Evolutionary conservation across 2,113 vertebrate species (phyloP).

Genomic region (Lipotes vexillifer): DNA sequence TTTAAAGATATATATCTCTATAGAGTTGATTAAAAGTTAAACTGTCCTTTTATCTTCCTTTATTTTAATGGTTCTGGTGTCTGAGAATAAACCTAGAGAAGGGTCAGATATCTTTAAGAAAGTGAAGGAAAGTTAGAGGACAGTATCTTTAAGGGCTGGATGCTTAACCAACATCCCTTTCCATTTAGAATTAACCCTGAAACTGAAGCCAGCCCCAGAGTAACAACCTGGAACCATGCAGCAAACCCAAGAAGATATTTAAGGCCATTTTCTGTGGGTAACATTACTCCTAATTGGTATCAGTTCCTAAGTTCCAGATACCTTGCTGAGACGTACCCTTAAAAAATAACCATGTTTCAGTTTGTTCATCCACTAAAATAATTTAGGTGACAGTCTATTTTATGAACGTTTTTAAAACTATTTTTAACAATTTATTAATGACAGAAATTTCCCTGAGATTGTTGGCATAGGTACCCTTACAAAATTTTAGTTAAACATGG

Average conservation of each 20-base stretch:
- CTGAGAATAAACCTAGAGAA: background rate
- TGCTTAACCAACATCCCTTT: background rate
- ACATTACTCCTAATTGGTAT: background rate
- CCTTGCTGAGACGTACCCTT: background rate
- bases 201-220: constrained; percentile 33
- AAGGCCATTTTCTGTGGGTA: background rate
- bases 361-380: background rate
- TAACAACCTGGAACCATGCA: background rate
- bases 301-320: background rate
- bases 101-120: background rate
- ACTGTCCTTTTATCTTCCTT: background rate
- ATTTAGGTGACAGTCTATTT: background rate
- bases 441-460: constrained; percentile 24
- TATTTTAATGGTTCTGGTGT: background rate
- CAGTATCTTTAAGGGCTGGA: background rate
- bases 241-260: background rate
- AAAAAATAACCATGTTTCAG: background rate
- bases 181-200: constrained; percentile 48
- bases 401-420: background rate
- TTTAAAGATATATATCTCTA: background rate
- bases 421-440: background rate
- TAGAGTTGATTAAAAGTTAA: background rate
- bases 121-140: background rate
- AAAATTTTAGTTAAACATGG: constrained; percentile 21
- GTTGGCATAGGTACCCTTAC: background rate